Base-by-base conservation (phyloP, 2,113 vertebrate genomes). In the Cyrtonyx montezumae region DNA sequence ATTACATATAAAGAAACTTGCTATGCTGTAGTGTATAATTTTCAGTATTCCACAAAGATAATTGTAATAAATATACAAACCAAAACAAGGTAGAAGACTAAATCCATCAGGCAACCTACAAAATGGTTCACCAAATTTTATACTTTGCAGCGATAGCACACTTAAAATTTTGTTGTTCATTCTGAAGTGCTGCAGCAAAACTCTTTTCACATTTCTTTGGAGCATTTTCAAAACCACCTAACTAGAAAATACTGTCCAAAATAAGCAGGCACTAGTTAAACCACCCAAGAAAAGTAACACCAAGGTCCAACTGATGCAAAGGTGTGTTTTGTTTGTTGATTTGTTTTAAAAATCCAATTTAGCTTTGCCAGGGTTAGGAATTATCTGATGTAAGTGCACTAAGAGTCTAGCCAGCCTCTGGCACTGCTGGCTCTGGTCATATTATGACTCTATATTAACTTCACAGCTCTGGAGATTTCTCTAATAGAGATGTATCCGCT, bases 31-130 rank as follows among this genome's bases (percentile, higher is more conserved):
- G 97, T 95, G 91, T 97, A 96, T 97, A 97, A 95, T 97, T 97
- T 97, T 96, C 97, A 97, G 96, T 97, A 97, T 96, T 96, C 96
- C 97, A 97, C 97, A 97, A 96, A 96, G 96, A 94, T 97, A 98
- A 96, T 94, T 95, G 95, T 97, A 98, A 98, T 98, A 98, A 98
- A 98, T 98, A 98, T 66, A 94, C 73, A 89, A 97, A 97, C 92
- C 88, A 95, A 97, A 97, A 96, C 85, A 92, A 97, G 95, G 91
- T 97, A 95, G 90, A 97, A 94, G 87, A 97, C 96, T 98, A 97
- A 94, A 96, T 95, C 93, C 90, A 87, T 96, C 96, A 97, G 93
- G 96, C 92, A 93, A 95, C 95, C 96, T 97, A 97, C 89, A 97
- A 97, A 97, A 97, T 68, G 77, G 92, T 97, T 97, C 94, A 97